These are phyloP conservation scores for Xerus inauris DNA, from an alignment of 2,113 vertebrate genomes.

Conservation along the genomic window DNA sequence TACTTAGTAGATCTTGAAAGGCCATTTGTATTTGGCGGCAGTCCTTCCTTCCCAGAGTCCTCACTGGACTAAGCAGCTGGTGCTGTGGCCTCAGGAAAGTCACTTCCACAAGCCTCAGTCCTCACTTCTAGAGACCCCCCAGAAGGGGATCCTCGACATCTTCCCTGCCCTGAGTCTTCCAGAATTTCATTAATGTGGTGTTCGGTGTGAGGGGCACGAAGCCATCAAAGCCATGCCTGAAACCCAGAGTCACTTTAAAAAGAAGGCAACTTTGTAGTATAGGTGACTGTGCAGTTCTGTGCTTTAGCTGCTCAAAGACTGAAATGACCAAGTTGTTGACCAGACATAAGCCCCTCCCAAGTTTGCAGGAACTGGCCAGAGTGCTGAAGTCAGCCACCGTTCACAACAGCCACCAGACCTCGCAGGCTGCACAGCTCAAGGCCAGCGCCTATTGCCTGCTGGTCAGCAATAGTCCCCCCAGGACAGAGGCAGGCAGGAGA, in stretches of 20 bases:
- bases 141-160: not conserved
- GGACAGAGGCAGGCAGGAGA: not conserved
- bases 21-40: not conserved
- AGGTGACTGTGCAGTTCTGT: not conserved
- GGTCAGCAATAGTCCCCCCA: not conserved
- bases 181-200: not conserved
- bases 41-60: not conserved
- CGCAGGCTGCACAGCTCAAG: not conserved
- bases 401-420: not conserved
- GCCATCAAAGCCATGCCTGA: not conserved
- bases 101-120: not conserved
- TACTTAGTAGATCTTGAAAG: not conserved
- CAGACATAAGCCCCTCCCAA: not conserved
- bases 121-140: not conserved
- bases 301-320: not conserved
- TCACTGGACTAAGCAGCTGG: not conserved
- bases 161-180: not conserved
- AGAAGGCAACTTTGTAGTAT: not conserved
- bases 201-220: not conserved
- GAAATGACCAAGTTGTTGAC: not conserved
- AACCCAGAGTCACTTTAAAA: not conserved
- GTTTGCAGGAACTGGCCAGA: conserved; percentile 66
- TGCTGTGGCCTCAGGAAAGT: not conserved
- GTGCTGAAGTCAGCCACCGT: conserved; percentile 65
- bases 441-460: not conserved